Evolutionary conservation across 35 echinoderm and acorn worm species (phyloP), one percentile per base, ranked within the genome.

Genomic region (Holothuria glaberrima): DNA sequence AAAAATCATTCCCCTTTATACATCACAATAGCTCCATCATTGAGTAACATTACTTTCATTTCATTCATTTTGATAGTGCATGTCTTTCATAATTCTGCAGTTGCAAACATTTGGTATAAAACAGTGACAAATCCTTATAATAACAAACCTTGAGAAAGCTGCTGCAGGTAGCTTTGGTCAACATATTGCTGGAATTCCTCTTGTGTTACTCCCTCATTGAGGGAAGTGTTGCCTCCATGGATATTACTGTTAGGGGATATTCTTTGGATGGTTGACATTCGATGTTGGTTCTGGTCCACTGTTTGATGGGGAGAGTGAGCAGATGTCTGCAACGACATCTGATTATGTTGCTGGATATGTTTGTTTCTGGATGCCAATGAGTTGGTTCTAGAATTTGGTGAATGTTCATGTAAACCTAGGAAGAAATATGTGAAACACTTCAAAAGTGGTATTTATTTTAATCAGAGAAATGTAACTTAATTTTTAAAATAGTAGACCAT

Each of bases 131-230:
- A 41, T 41, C 7, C 13, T 78, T 78, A 32, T 32, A 12, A 19
- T 60, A 41, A 4, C 36, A 41, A 4, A 95, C 94, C 94, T 92
- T 95, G 94, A 60, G 75, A 89, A 12, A 95, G 78, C 71, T 95
- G 94, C 44, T 95, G 94, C 75, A 92, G 87, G 56, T 92, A 90
- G 6, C 90, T 71, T 64, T 71, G 87, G 33, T 95, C 94, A 12
- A 95, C 91, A 68, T 91, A 83, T 26, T 90, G 78, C 61, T 94
- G 93, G 52, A 87, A 87, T 87, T 87, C 85, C 19, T 87, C 61
- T 36, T 87, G 85, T 28, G 85, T 68, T 27, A 87, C 61, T 7
- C 85, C 85, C 13, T 84, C 80, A 22, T 12, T 61, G 59, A 84
- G 80, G 80, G 52, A 27, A 38, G 27, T 57, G 18, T 61, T 84